Conservation (phyloP, 2,888 invertebrate genomes). For the Sinelater perroti region DNA sequence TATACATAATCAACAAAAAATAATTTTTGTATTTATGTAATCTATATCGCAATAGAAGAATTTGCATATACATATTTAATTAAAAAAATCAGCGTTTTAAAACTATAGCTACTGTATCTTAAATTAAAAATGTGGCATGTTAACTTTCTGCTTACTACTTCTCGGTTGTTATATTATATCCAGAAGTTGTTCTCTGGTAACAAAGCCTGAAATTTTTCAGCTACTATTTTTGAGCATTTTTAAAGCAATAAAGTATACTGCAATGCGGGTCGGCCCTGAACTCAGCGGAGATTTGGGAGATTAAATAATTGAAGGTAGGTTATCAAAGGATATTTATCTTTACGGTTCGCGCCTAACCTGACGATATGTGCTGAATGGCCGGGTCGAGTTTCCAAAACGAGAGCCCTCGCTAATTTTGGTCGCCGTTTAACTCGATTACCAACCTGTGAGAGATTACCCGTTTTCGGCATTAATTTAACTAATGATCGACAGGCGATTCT, state of each 20-base stretch:
- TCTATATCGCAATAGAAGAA: no score
- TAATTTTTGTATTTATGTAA: no score
- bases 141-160: no score
- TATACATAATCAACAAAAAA: no score
- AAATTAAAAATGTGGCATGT: no score
- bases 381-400: slow-evolving; percentile 7
- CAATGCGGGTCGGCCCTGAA: slow-evolving; percentile 10
- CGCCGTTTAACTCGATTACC: slow-evolving; percentile 14
- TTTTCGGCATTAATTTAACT: slow-evolving; percentile 12
- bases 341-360: slow-evolving; percentile 3
- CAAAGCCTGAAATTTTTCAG: no score
- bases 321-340: slow-evolving; percentile 12
- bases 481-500: slow-evolving; percentile 11
- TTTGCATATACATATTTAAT: no score
- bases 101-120: no score
- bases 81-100: no score
- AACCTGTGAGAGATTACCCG: slow-evolving; percentile 11
- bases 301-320: slow-evolving; percentile 11
- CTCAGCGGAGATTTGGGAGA: neutral
- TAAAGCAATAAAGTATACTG: slow-evolving; percentile 3
- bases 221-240: slow-evolving; percentile 1
- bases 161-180: no score
- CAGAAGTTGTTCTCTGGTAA: no score
- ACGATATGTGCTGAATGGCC: slow-evolving; percentile 6
- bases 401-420: slow-evolving; percentile 10